These are phyloP conservation scores for Antigone vipio DNA, from an alignment of 2,113 vertebrate genomes.

Conservation along the genomic window DNA sequence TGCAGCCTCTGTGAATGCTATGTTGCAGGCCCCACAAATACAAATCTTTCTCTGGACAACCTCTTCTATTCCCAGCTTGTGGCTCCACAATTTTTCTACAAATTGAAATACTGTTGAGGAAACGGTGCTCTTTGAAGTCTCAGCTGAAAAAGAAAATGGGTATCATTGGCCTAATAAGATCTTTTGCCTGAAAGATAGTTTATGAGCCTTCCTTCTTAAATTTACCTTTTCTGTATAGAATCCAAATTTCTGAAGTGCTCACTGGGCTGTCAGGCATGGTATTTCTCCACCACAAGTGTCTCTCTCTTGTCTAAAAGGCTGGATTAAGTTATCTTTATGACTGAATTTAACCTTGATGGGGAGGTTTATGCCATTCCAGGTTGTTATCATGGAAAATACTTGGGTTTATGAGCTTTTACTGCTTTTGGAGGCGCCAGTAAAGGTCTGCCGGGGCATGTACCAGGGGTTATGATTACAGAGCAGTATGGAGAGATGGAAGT, in stretches of 20 bases:
- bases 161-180: background rate
- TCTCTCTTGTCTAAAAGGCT: background rate
- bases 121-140: constrained; percentile 24
- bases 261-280: background rate
- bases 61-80: background rate
- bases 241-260: background rate
- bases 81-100: background rate
- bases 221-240: background rate
- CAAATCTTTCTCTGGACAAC: background rate
- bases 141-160: background rate
- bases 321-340: background rate
- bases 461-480: background rate
- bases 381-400: background rate
- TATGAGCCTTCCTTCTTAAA: background rate
- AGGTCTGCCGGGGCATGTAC: background rate
- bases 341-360: background rate
- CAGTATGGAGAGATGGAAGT: background rate
- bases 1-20: background rate
- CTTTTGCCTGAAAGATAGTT: background rate
- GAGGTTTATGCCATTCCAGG: background rate
- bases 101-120: background rate
- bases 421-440: background rate
- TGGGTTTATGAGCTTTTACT: background rate
- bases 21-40: background rate
- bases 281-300: background rate